Base-by-base conservation (phyloP, 2,888 invertebrate genomes). In the Diaprepes abbreviatus region DNA sequence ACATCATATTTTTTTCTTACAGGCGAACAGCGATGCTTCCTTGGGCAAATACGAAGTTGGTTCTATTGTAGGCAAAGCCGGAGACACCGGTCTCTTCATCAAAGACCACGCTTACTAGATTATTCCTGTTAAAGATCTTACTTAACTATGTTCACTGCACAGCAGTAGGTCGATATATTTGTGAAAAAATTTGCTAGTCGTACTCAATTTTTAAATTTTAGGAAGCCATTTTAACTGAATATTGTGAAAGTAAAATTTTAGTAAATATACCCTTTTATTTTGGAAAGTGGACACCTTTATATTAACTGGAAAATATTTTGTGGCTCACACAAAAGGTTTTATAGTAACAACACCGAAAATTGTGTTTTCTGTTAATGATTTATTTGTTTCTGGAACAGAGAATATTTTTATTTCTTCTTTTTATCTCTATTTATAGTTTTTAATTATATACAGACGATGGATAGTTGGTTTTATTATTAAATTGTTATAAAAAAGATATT, bases 21-120 rank as follows among this genome's bases (percentile, higher is more conserved):
- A 80, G 79, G 81, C 81, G 71, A 98, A 98, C 88, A 94, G 97
- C 70, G 91, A 93, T 73, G 96, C 98, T 58, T 89, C 96, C 62
- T 86, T 90, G 79, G 98, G 98, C 79, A 94, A 96, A 86, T 99
- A 98, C 86, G 88, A 88, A 75, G 91, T 92, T 40, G 98, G 98
- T 80, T 94, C 93, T 74, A 92, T 92, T 19, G 87, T 89, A 80
- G 95, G 97, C 82, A 91, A 91, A 82, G 97, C 96, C 76, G 97
- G 93, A 59, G 93, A 91, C 2, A 89, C 94, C 78, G 92, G 93
- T 73, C 91, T 98, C 77, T 98, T 97, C 86, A 92, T 98, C 77
- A 95, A 96, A 80, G 94, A 98, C 86, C 98, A 98, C 85, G 93
- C 95, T 77, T 98, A 98, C 86, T 99, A 96, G 60, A 58, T 14